Conservation (phyloP, 2,113 vertebrate species). For the Sitta europaea region DNA sequence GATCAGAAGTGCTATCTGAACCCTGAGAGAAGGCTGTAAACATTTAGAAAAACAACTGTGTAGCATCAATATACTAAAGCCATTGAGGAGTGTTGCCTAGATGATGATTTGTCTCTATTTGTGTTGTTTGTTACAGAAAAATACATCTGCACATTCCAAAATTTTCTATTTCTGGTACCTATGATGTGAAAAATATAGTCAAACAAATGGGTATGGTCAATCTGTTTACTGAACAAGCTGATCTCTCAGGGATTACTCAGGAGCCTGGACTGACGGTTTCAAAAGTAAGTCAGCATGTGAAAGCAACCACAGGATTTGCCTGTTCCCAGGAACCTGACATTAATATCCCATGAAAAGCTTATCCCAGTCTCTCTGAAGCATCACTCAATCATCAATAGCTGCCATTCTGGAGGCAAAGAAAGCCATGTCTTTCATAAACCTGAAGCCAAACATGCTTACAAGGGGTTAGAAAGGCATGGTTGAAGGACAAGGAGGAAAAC, state of each 20-base stretch:
- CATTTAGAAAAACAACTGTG: not conserved
- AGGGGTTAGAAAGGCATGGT: not conserved
- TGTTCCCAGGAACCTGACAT: not conserved
- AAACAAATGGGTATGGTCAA: constrained; percentile 77
- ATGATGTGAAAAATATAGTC: constrained; percentile 72
- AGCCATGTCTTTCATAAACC: not conserved
- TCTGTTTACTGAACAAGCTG: constrained; percentile 76
- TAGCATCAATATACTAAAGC: not conserved
- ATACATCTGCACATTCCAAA: constrained; percentile 73
- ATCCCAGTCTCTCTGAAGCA: not conserved
- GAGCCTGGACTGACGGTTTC: constrained; percentile 74
- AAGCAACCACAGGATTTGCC: not conserved
- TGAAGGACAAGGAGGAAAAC: not conserved
- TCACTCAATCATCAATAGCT: not conserved
- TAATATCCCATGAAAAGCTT: not conserved
- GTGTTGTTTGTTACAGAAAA: constrained; percentile 40
- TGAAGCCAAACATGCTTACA: not conserved
- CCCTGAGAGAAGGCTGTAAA: not conserved
- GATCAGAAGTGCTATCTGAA: not conserved
- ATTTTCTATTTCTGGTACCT: constrained; percentile 79
- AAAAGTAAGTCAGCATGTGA: constrained; percentile 72
- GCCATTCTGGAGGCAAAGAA: not conserved
- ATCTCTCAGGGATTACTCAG: constrained; percentile 79
- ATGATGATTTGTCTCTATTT: not conserved
- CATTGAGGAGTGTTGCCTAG: not conserved